Base-by-base conservation (phyloP, 2,113 vertebrate genomes). In the Terrapene triunguis region DNA sequence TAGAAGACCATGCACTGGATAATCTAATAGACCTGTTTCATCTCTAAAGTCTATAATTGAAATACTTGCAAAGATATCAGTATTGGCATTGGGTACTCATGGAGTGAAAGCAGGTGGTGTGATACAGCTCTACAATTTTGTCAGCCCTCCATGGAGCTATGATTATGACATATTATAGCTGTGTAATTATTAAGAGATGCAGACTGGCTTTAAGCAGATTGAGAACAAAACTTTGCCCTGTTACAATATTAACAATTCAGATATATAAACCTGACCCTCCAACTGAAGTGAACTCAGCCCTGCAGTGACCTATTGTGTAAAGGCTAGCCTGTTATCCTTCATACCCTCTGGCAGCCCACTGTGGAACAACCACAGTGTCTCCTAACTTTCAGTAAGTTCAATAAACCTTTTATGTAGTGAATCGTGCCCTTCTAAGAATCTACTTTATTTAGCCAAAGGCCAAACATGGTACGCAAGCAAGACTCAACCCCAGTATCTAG, bases 211-310 rank as follows among this genome's bases (percentile, higher is more conserved):
- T 51, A 88, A 50, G 59, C 44, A 93, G 7, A 51, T 29, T 2
- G 35, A n/a, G 1, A 10, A 47, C 32, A 47, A 89, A 27, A 22
- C 25, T 47, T 14, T 59, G 38, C 3, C 53, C 44, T 81, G 35
- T n/a, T 78, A 38, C 47, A 65, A 5, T 2, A 19, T 42, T 53
- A 57, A 69, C 84, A 74, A 87, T 11, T 35, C 10, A 81, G 29
- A 9, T 32, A 57, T 0, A 80, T 16, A 48, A 86, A 29, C 0
- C 0, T 7, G 74, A 29, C 2, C 3, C 25, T 5, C 22, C 24
- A 51, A 80, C 6, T n/a, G 47, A 14, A 42, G 38, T 44, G 38
- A 76, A 69, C 35, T n/a, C 62, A 19, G 3, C 8, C 7, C 62
- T 69, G 16, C 32, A 65, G 3, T 17, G 59, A 65, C 5, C 32